A percentile compares a stretch with the other conserved stretches of the same genome.
phyloP scores from a whole-genome alignment of 2,113 vertebrate species.

The Cavia aperea region DNA sequence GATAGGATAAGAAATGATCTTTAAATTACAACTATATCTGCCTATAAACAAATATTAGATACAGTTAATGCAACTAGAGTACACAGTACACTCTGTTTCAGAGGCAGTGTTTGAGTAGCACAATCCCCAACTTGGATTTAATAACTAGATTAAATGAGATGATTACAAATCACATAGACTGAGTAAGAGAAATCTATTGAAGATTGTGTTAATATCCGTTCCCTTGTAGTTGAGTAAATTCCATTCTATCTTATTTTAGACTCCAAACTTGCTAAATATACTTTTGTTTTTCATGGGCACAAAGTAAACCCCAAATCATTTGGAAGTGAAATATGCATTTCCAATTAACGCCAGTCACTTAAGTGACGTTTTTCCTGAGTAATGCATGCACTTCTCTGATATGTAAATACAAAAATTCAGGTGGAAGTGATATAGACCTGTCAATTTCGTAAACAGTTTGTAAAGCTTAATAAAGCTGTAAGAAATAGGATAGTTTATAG shows the following conservation, averaged over 20 bases:
- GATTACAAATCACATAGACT: neutral
- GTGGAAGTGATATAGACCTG: too few relatives aligned
- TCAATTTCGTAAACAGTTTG: fast-evolving
- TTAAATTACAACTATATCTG: neutral
- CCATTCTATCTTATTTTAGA: neutral
- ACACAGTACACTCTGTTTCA: neutral
- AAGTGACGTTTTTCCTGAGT: neutral
- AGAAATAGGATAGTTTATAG: neutral
- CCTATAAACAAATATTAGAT: neutral
- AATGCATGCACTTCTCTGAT: neutral
- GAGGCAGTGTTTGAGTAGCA: neutral
- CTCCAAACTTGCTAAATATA: neutral
- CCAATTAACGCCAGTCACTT: neutral
- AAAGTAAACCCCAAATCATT: neutral
- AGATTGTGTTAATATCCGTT: neutral
- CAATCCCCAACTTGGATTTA: neutral
- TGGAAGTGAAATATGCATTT: neutral
- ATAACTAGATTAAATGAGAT: neutral
- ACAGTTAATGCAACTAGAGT: neutral
- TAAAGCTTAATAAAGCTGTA: neutral
- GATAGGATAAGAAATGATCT: neutral
- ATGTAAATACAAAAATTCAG: neutral
- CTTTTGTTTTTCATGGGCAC: neutral
- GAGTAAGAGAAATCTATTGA: neutral
- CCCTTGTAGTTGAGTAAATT: neutral